phyloP scores from a whole-genome alignment of 2,113 vertebrate genomes.

The Colistium nudipinnis region DNA sequence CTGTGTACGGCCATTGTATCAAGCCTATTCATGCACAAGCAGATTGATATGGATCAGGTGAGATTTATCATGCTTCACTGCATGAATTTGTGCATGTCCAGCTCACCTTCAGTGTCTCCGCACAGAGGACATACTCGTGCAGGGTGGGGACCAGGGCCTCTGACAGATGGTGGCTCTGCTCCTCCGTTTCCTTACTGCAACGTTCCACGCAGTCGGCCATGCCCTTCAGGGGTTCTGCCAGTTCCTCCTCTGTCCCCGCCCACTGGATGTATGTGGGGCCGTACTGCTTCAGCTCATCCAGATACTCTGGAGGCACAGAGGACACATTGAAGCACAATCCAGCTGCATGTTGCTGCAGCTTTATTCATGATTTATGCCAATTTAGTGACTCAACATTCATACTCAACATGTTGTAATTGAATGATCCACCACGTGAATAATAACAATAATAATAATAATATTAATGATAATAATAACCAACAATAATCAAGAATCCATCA shows the following conservation, averaged over 20 bases:
- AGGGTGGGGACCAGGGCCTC: constrained; percentile 86
- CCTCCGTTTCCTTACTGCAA: constrained; percentile 86
- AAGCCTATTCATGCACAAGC: neutral
- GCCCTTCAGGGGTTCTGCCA: constrained; percentile 84
- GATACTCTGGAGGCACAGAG: constrained; percentile 82
- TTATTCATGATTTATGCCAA: too few species aligned
- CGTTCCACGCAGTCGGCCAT: constrained; percentile 86
- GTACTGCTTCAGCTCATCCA: constrained; percentile 89
- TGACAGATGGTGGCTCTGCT: constrained; percentile 81
- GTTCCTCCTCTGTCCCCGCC: constrained; percentile 86
- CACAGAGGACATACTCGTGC: constrained; percentile 92
- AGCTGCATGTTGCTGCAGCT: neutral
- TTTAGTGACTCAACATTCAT: too few species aligned
- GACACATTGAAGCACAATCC: neutral
- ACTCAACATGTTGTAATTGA: too few species aligned
- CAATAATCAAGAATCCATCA: too few species aligned
- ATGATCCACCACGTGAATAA: too few species aligned
- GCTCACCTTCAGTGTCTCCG: constrained; percentile 90
- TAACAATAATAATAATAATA: too few species aligned
- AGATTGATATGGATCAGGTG: neutral
- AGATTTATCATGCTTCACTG: neutral
- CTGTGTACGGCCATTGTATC: too few species aligned
- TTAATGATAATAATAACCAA: too few species aligned
- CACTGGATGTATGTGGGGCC: constrained; percentile 87
- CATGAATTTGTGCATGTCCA: neutral